phyloP scores from a whole-genome alignment of 2,888 invertebrate species.

The Sabellastarte sp. region DNA sequence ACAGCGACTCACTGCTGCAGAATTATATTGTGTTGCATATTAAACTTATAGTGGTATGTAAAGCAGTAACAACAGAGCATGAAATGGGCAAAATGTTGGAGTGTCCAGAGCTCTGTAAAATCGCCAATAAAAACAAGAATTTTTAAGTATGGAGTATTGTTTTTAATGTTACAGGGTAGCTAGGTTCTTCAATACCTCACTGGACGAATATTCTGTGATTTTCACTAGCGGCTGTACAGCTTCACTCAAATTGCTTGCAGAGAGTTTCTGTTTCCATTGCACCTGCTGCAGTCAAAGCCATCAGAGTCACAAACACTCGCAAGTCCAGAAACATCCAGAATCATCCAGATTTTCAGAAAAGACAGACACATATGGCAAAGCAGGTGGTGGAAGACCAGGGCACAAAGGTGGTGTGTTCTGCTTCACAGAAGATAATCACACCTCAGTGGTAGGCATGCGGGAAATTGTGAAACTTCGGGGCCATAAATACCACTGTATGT shows the following conservation, averaged over 20 bases:
- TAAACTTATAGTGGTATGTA: too few species aligned
- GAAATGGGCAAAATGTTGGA: too few species aligned
- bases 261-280: slow-evolving; percentile 66
- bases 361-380: background rate
- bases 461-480: slow-evolving; percentile 65
- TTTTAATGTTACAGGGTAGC: slow-evolving; percentile 68
- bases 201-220: slow-evolving; percentile 79
- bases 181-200: slow-evolving; percentile 78
- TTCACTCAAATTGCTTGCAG: slow-evolving; percentile 79
- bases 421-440: slow-evolving; percentile 88
- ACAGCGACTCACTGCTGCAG: too few species aligned
- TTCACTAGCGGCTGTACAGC: slow-evolving; percentile 95
- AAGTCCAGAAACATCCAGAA: background rate
- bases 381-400: background rate
- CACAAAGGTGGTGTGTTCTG: slow-evolving; percentile 63
- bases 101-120: slow-evolving; percentile 2
- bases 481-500: background rate
- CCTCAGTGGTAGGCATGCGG: slow-evolving; percentile 90
- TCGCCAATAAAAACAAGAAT: background rate
- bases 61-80: too few species aligned
- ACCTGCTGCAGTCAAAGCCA: background rate
- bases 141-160: background rate
- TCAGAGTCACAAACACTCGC: background rate
- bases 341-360: background rate
- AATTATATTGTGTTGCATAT: too few species aligned